Evolutionary conservation across 2,888 invertebrate genomes (phyloP).

Genomic region (Acanthacorydalis orientalis): DNA sequence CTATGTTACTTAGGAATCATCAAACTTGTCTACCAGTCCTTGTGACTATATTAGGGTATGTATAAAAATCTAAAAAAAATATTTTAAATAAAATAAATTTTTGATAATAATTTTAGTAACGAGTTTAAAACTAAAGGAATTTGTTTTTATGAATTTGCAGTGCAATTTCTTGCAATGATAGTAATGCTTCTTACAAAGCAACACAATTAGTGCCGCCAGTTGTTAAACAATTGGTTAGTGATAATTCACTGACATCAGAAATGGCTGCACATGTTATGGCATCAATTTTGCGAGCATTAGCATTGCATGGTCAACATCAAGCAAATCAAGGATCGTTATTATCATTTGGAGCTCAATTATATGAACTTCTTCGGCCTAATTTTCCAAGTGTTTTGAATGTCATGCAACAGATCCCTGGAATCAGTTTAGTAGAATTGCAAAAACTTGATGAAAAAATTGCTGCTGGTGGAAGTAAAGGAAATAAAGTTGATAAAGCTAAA

Average conservation of each 20-base stretch:
- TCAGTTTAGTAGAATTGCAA: slow-evolving; percentile 63
- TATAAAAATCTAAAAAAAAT: slow-evolving; percentile 2
- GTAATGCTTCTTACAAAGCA: slow-evolving; percentile 66
- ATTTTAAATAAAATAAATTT: neutral
- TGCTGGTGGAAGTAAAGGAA: slow-evolving; percentile 45
- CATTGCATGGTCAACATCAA: slow-evolving; percentile 81
- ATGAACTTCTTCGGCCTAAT: slow-evolving; percentile 62
- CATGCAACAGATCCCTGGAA: slow-evolving; percentile 68
- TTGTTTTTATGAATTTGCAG: slow-evolving; percentile 18
- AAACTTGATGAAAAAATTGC: slow-evolving; percentile 73
- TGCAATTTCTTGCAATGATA: slow-evolving; percentile 75
- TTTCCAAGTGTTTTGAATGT: slow-evolving; percentile 53
- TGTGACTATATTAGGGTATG: slow-evolving; percentile 39
- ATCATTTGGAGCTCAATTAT: slow-evolving; percentile 67
- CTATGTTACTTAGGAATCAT: slow-evolving; percentile 48
- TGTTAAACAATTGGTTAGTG: slow-evolving; percentile 44
- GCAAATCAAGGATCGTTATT: slow-evolving; percentile 68
- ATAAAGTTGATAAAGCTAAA: slow-evolving; percentile 76
- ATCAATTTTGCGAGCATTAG: slow-evolving; percentile 61
- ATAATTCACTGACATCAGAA: slow-evolving; percentile 43
- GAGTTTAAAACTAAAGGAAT: no score
- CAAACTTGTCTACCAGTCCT: slow-evolving; percentile 46
- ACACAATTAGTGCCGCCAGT: slow-evolving; percentile 56
- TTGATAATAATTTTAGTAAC: no score
- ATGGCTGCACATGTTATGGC: slow-evolving; percentile 60